phyloP scores from a whole-genome alignment of 2,113 vertebrate genomes.

The Parus major region DNA sequence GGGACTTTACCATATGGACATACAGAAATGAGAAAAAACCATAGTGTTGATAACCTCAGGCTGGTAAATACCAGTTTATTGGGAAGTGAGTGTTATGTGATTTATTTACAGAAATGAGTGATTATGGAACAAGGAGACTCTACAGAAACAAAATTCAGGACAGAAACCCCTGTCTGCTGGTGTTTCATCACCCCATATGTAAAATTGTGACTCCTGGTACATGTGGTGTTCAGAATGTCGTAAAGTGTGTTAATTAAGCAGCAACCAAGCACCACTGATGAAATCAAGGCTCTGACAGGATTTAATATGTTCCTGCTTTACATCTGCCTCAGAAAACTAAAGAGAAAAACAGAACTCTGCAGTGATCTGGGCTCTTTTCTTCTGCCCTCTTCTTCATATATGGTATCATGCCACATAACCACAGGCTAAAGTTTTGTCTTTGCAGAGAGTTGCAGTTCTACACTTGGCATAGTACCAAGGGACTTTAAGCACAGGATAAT shows the following conservation, averaged over 20 bases:
- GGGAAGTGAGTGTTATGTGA: not conserved
- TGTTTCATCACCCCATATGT: not conserved
- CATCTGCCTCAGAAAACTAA: not conserved
- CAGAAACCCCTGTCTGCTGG: not conserved
- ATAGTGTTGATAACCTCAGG: not conserved
- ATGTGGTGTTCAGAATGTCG: not conserved
- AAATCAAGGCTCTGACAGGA: slow-evolving; percentile 5
- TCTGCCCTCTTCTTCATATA: not conserved
- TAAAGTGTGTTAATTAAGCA: not conserved
- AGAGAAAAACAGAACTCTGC: slow-evolving; percentile 9
- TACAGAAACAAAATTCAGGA: slow-evolving; percentile 26
- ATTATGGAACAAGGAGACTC: not conserved
- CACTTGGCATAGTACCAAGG: not conserved
- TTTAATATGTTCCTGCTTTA: slow-evolving; percentile 30
- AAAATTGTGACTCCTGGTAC: not conserved
- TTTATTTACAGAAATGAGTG: slow-evolving; percentile 12
- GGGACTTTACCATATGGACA: slow-evolving; percentile 8
- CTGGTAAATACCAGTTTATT: slow-evolving; percentile 14
- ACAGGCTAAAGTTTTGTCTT: slow-evolving; percentile 30
- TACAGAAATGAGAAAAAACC: not conserved
- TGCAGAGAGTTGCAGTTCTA: not conserved
- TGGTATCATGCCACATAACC: not conserved
- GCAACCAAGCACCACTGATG: not conserved
- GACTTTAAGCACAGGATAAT: not conserved
- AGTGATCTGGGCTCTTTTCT: not conserved